Evolutionary conservation across 2,797 vertebrate genomes (phyloP).

Genomic region (Mastacembelus armatus): DNA sequence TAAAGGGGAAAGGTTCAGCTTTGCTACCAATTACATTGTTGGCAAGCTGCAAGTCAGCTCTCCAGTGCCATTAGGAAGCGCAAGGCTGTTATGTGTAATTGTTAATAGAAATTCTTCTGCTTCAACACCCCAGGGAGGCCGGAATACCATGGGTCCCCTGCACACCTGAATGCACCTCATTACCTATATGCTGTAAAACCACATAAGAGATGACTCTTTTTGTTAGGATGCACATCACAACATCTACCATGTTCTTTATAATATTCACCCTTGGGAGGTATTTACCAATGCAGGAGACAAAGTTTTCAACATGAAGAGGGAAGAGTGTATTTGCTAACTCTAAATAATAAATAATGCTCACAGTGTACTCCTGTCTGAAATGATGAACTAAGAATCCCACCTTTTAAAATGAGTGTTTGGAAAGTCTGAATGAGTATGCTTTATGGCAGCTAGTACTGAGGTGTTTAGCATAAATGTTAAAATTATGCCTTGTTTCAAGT

Average conservation of each 20-base stretch:
- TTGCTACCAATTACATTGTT: constrained; percentile 49
- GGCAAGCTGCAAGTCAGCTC: constrained; percentile 56
- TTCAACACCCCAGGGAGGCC: constrained; percentile 44
- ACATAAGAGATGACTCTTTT: constrained; percentile 31
- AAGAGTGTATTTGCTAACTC: background rate
- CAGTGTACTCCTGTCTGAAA: background rate
- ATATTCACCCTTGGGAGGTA: constrained; percentile 1
- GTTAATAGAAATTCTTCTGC: constrained; percentile 60
- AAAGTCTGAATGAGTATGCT: background rate
- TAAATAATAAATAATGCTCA: background rate
- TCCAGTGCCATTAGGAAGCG: constrained; percentile 52
- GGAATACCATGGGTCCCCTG: constrained; percentile 28
- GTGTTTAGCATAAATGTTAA: constrained; percentile 7
- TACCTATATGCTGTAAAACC: constrained; percentile 44
- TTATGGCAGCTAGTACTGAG: background rate
- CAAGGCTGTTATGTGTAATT: constrained; percentile 41
- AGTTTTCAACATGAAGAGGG: background rate
- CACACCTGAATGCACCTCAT: constrained; percentile 57
- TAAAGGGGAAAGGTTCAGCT: constrained; percentile 31
- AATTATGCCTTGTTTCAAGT: constrained; percentile 6
- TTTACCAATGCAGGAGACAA: background rate
- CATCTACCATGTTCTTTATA: constrained; percentile 3
- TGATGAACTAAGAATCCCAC: background rate
- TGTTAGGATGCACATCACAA: constrained; percentile 19
- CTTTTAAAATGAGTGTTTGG: background rate